A percentile compares a stretch with the other conserved stretches of the same genome.
phyloP scores from a whole-genome alignment of 2,888 invertebrate species.

The Pomacea canaliculata region DNA sequence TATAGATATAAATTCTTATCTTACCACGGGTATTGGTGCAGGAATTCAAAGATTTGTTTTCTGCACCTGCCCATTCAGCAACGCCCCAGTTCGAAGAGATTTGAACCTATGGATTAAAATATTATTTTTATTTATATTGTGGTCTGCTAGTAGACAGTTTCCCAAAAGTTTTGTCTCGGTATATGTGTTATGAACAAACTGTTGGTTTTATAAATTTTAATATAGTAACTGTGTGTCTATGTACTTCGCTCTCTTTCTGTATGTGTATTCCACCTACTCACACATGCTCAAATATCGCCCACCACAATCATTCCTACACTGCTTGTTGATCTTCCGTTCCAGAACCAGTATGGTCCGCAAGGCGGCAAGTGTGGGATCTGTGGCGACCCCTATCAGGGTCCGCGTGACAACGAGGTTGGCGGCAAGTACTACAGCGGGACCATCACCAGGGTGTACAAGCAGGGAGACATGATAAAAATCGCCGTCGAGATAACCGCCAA shows the following conservation, averaged over 20 bases:
- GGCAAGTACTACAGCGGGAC: constrained; percentile 46
- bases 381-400: constrained; percentile 81
- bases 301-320: background rate
- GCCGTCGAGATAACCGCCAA: constrained; percentile 39
- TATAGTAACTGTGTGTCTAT: no score
- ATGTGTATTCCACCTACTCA: background rate
- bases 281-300: background rate
- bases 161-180: no score
- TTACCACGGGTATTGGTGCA: no score
- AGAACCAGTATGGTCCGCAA: background rate
- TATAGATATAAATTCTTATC: background rate
- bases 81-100: no score
- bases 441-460: constrained; percentile 30
- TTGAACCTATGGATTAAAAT: no score
- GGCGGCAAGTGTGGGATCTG: constrained; percentile 87
- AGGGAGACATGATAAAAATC: constrained; percentile 32
- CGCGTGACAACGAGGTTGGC: constrained; percentile 57
- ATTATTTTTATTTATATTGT: no score
- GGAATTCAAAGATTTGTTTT: no score
- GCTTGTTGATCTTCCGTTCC: background rate
- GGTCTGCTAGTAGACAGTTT: no score
- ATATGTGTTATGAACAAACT: no score
- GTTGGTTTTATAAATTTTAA: no score
- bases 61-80: no score
- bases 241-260: no score